Evolutionary conservation across 2,797 vertebrate genomes (phyloP).

Genomic region (Ispidina lecontei): DNA sequence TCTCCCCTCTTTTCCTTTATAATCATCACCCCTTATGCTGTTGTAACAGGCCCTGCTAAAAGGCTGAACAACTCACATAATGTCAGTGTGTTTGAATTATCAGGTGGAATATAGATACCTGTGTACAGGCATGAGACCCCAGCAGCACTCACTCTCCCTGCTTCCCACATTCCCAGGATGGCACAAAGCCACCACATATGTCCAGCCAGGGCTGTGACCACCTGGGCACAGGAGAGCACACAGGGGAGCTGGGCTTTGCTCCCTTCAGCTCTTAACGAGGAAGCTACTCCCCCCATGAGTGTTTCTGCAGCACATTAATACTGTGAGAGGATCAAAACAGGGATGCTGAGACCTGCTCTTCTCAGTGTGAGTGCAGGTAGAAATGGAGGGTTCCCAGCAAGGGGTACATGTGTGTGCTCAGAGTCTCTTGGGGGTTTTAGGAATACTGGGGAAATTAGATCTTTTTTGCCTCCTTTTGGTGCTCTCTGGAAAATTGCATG

Average conservation of each 20-base stretch:
- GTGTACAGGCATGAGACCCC: accelerated
- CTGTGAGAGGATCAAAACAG: not conserved
- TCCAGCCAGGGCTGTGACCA: not conserved
- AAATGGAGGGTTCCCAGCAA: accelerated
- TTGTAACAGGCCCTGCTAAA: not conserved
- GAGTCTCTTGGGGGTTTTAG: not conserved
- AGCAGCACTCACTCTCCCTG: not conserved
- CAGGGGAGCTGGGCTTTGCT: not conserved
- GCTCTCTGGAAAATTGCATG: not conserved
- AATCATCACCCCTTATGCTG: not conserved
- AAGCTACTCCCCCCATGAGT: not conserved
- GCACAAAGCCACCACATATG: accelerated
- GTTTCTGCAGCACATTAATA: not conserved
- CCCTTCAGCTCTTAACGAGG: not conserved
- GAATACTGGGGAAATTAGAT: not conserved
- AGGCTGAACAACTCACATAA: not conserved
- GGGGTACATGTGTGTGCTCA: not conserved
- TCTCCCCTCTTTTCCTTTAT: not conserved
- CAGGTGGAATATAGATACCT: not conserved
- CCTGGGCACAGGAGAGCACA: accelerated
- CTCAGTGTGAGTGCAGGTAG: not conserved
- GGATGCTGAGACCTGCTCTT: accelerated
- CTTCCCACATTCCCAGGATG: accelerated
- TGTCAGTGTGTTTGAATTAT: not conserved
- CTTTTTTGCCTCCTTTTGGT: not conserved